Base-by-base conservation (phyloP, 2,888 invertebrate species). In the Netelia fuscicornis region DNA sequence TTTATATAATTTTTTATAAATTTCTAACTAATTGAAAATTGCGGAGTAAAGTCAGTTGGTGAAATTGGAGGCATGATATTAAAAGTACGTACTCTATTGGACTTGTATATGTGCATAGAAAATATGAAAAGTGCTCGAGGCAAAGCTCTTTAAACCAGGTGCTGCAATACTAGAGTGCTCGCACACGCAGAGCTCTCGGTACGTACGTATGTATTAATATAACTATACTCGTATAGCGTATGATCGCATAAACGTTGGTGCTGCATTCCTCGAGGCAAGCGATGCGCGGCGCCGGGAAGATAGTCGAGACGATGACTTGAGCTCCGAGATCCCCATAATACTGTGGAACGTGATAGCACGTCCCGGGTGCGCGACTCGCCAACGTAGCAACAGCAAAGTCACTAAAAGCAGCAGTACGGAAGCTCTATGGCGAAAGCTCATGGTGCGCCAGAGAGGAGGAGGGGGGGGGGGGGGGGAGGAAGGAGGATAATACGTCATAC, bases 191-290 rank as follows among this genome's bases (percentile, higher is more conserved):
- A 65, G 9, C 23, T 37, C 13, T 54, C 25, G 23, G 37, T 37
- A 37, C 8, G 25, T 52, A 25, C 13, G 70, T 54, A n/a, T 23
- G 25, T 5, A 44, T 23, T 58, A 23, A 64, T n/a, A n/a, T 54
- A 30, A 42, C 54, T 9, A 10, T 25, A 37, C 17, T n/a, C 20
- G 64, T 13, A 52, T 17, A 11, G 23, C 17, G 68, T 58, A 37
- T 52, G 48, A 62, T 25, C 68, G 65, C 64, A 80, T 71, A 54
- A 90, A 91, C 88, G 88, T 89, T 84, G 89, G 80, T 89, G 88
- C 89, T 84, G 89, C 91, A 91, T 91, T 91, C 91, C 91, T 87
- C 84, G 88, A 81, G 90, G 89, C 89, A 90, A 91, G 87, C 89
- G 91, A 91, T 91, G 91, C 91, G 90, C 89, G 88, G 90, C 90